Evolutionary conservation across 1,140 invertebrate genomes (phyloP).

Genomic region (Phymorhynchus buccinoides): DNA sequence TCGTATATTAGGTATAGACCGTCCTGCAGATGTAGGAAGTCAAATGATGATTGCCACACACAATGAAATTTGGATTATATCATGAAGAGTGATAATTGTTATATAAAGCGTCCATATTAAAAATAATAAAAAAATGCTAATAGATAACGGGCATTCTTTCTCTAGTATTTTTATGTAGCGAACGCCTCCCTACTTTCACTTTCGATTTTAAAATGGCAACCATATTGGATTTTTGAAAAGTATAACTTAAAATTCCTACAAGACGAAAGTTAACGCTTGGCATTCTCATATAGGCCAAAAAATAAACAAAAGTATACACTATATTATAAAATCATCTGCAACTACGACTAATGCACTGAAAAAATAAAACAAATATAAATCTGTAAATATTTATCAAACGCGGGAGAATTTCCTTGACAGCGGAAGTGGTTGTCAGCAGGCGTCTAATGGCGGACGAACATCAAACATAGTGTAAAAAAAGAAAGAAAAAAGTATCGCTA

Average conservation of each 20-base stretch:
- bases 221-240: slow-evolving; percentile 49
- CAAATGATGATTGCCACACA: too few relatives aligned
- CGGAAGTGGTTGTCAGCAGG: slow-evolving; percentile 26
- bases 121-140: neutral
- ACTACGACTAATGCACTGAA: neutral
- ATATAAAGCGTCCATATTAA: neutral
- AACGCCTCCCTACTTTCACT: neutral
- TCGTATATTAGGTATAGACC: too few relatives aligned
- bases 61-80: neutral
- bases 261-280: neutral
- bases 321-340: neutral
- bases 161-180: neutral
- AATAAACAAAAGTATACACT: neutral
- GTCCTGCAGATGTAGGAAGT: too few relatives aligned
- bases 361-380: neutral
- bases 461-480: too few relatives aligned
- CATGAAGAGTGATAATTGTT: neutral
- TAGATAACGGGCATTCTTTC: neutral
- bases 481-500: neutral
- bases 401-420: slow-evolving; percentile 29
- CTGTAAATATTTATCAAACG: neutral
- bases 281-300: neutral
- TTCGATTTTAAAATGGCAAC: slow-evolving; percentile 38
- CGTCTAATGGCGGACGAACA: slow-evolving; percentile 38
- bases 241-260: neutral